Evolutionary conservation across 1,140 invertebrate species (phyloP).

Genomic region (Diploscapter pachys): DNA sequence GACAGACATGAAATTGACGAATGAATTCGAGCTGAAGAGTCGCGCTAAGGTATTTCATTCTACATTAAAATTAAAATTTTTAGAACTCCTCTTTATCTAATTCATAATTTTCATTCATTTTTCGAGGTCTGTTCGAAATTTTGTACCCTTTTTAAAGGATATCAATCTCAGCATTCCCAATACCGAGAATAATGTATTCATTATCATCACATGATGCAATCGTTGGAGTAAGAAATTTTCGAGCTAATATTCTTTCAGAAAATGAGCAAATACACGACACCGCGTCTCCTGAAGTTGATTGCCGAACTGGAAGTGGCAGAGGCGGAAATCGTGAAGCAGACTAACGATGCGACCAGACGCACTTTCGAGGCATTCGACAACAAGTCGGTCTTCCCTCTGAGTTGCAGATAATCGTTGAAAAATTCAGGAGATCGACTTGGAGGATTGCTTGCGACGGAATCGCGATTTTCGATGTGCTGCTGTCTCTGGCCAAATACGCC

Average conservation of each 20-base stretch:
- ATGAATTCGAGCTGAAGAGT: conserved; percentile 75
- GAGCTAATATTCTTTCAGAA: conserved; percentile 65
- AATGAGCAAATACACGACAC: conserved; percentile 78
- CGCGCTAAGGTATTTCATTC: conserved; percentile 62
- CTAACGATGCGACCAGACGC: conserved; percentile 80
- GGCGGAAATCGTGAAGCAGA: conserved; percentile 71
- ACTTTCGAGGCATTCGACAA: conserved; percentile 86
- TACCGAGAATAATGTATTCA: too few species aligned
- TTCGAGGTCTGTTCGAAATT: too few species aligned
- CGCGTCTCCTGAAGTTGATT: conserved; percentile 73
- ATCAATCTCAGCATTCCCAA: too few species aligned
- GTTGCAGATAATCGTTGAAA: too few species aligned
- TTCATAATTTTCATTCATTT: too few species aligned
- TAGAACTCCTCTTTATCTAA: too few species aligned
- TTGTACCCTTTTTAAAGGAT: too few species aligned
- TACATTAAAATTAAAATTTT: too few species aligned
- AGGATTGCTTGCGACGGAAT: conserved; percentile 74
- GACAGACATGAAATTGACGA: conserved; percentile 72
- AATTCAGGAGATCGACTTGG: conserved; percentile 72
- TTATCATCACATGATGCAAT: too few species aligned
- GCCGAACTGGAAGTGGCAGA: conserved; percentile 75
- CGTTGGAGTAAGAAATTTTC: too few species aligned
- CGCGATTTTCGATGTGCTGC: conserved; percentile 77
- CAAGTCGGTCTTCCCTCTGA: conserved; percentile 63
- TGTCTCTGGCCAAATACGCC: conserved; percentile 77